Conservation (phyloP, 2,113 vertebrate species). For the Corythornis madagascariensis region DNA sequence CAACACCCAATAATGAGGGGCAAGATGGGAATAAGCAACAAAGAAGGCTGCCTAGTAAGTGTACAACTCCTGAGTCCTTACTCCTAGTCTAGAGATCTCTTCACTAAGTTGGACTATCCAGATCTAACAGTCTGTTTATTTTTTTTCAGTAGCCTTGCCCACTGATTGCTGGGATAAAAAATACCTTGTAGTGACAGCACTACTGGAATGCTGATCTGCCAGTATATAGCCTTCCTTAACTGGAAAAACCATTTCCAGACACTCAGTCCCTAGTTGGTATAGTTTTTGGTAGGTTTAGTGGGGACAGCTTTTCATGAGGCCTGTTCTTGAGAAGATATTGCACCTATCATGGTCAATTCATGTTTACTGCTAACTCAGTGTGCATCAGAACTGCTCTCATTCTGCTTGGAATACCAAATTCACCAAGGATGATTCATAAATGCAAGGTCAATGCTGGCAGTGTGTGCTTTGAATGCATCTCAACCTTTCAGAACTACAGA, state of each 20-base stretch:
- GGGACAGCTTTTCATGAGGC: not conserved
- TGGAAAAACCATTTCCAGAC: not conserved
- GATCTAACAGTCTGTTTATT: not conserved
- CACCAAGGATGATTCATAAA: too few relatives aligned
- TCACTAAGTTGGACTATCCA: not conserved
- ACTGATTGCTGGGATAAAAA: not conserved
- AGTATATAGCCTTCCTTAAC: not conserved
- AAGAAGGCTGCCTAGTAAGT: not conserved
- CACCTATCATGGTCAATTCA: not conserved
- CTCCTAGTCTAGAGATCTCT: not conserved
- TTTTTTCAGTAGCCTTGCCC: not conserved
- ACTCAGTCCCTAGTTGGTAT: not conserved
- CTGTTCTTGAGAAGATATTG: not conserved
- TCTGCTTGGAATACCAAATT: not conserved
- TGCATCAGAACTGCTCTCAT: not conserved
- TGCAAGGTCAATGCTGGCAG: not conserved
- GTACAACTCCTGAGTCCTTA: not conserved
- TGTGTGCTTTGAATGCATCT: not conserved
- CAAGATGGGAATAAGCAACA: not conserved
- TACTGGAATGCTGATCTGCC: not conserved
- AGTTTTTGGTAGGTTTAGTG: accelerated
- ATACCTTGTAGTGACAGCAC: not conserved
- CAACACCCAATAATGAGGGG: not conserved
- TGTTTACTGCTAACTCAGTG: not conserved
- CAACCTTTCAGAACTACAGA: not conserved